A percentile compares a stretch with the other conserved stretches of the same genome.
phyloP scores from a whole-genome alignment of 2,888 invertebrate species.

The Mylabris sibirica region DNA sequence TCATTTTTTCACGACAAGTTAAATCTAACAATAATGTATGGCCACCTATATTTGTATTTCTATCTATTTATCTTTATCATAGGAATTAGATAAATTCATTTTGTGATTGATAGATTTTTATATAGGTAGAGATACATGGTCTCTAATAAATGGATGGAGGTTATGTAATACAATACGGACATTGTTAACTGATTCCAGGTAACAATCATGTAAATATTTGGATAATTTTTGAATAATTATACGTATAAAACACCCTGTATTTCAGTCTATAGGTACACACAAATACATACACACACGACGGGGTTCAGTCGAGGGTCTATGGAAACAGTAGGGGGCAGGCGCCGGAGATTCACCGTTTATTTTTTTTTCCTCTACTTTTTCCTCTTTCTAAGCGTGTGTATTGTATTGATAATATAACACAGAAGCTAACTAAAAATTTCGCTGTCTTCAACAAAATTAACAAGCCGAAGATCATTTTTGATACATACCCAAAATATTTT shows the following conservation, averaged over 20 bases:
- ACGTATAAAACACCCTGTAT: neutral
- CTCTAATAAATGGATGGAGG: neutral
- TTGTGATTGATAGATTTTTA: neutral
- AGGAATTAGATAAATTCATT: neutral
- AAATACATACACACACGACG: neutral
- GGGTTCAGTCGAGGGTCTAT: constrained; percentile 4
- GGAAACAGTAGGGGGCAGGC: constrained; percentile 10
- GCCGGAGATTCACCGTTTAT: neutral
- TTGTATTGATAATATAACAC: constrained; percentile 4
- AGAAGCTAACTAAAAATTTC: constrained; percentile 24
- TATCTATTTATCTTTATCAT: neutral
- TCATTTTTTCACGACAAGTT: neutral
- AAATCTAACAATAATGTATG: too few species aligned
- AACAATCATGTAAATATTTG: neutral
- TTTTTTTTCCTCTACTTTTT: neutral
- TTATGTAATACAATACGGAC: neutral
- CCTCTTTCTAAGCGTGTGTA: neutral
- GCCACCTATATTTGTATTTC: too few species aligned
- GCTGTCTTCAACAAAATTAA: neutral
- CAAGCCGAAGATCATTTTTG: neutral
- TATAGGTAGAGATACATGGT: neutral
- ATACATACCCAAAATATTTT: neutral
- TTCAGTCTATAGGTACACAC: neutral
- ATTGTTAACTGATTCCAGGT: neutral
- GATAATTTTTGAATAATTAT: constrained; percentile 7